These are phyloP conservation scores for Corvus moneduloides DNA, from an alignment of 2,113 vertebrate species.

Conservation along the genomic window DNA sequence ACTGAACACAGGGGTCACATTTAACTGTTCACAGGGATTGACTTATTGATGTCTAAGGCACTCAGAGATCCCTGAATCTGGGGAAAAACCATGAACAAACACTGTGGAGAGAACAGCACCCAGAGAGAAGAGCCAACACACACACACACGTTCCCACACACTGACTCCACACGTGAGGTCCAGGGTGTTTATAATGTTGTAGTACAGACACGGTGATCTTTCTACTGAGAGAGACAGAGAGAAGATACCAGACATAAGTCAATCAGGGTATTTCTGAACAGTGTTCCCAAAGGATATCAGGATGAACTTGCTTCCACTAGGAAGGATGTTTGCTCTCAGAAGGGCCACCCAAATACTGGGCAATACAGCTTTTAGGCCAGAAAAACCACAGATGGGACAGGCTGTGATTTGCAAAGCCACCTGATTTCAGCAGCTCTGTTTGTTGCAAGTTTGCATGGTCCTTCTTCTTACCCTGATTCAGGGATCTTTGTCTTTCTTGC, in stretches of 20 bases:
- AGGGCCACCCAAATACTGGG: slow-evolving; percentile 47
- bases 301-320: slow-evolving; percentile 56
- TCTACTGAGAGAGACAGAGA: slow-evolving; percentile 32
- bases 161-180: neutral
- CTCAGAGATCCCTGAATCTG: neutral
- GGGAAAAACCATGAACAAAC: neutral
- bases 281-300: slow-evolving; percentile 56
- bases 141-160: neutral
- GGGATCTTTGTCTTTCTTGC: slow-evolving; percentile 25
- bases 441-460: neutral
- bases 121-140: neutral
- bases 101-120: neutral
- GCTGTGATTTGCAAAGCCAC: slow-evolving; percentile 49
- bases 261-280: slow-evolving; percentile 28
- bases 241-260: slow-evolving; percentile 11
- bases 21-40: neutral
- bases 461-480: slow-evolving; percentile 50
- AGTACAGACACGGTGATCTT: slow-evolving; percentile 42
- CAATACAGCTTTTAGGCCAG: slow-evolving; percentile 26
- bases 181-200: slow-evolving; percentile 5
- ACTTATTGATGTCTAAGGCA: neutral
- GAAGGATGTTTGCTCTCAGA: slow-evolving; percentile 46
- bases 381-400: slow-evolving; percentile 43
- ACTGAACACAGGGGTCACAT: neutral
- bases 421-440: slow-evolving; percentile 28